Evolutionary conservation across 2,113 vertebrate genomes (phyloP).

Genomic region (Sapayoa aenigma): DNA sequence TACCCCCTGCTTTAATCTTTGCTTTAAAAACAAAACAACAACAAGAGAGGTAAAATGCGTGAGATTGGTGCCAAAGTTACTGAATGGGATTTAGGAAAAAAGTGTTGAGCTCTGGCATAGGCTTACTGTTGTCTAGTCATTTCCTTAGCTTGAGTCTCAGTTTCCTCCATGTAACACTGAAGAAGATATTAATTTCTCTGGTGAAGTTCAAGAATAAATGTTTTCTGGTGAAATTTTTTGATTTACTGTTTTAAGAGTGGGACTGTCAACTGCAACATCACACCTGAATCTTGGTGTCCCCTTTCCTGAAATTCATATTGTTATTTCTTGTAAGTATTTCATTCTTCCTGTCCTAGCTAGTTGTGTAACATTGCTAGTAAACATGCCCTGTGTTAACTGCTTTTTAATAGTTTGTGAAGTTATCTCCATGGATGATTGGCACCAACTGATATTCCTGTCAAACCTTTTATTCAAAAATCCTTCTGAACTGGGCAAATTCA

Average conservation of each 20-base stretch:
- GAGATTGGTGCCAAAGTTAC: background rate
- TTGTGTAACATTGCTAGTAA: background rate
- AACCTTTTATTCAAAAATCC: background rate
- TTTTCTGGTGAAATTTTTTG: background rate
- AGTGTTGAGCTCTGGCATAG: background rate
- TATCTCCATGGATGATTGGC: background rate
- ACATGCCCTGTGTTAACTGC: background rate
- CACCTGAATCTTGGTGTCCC: background rate
- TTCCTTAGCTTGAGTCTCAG: background rate
- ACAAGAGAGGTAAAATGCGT: background rate
- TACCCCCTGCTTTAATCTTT: background rate
- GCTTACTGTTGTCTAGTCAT: background rate
- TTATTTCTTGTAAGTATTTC: background rate
- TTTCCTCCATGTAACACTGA: background rate
- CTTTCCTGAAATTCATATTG: background rate
- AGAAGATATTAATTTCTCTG: background rate
- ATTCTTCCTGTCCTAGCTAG: background rate
- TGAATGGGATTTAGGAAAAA: background rate
- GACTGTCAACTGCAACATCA: background rate
- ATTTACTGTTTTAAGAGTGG: background rate
- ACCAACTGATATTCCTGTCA: slow-evolving; percentile 6
- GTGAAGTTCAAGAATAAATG: background rate
- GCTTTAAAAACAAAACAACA: background rate
- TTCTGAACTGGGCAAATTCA: background rate
- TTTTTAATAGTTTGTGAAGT: background rate